Percentiles rank a stretch among this genome's conserved stretches.
phyloP scores from a whole-genome alignment of 2,113 vertebrate species.

The Tor tambroides region DNA sequence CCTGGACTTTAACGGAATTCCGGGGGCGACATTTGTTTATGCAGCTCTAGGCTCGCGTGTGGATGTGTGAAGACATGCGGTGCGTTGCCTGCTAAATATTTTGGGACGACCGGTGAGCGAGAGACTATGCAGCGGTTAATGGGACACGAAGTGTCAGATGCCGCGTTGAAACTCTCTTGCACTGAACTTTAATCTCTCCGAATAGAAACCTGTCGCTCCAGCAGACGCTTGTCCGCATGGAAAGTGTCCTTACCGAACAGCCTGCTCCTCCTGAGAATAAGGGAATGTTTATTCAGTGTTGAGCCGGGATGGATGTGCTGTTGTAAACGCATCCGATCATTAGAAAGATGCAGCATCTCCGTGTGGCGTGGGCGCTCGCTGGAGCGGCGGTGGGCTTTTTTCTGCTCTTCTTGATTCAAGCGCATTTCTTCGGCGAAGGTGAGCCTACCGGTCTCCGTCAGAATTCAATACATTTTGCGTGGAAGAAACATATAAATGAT shows the following conservation, averaged over 20 bases:
- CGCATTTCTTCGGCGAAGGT: conserved; percentile 53
- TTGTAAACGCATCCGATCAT: conserved; percentile 24
- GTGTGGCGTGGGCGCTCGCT: conserved; percentile 53
- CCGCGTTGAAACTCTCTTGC: conserved; percentile 3
- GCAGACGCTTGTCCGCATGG: background rate
- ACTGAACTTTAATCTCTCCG: conserved; percentile 15
- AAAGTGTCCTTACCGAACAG: background rate
- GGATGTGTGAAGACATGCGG: conserved; percentile 1
- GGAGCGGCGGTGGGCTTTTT: conserved; percentile 49
- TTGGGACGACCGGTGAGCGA: background rate
- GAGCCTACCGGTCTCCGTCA: background rate
- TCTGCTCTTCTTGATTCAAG: conserved; percentile 45
- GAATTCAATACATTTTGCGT: too few species aligned
- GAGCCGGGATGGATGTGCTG: conserved; percentile 37
- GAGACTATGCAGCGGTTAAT: conserved; percentile 14
- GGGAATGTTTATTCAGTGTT: conserved; percentile 4
- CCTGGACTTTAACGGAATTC: conserved; percentile 30
- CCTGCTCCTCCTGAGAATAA: background rate
- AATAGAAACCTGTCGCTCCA: conserved; percentile 30
- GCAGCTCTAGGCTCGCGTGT: background rate
- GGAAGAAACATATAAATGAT: too few species aligned
- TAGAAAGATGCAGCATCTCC: conserved; percentile 53
- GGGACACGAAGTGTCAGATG: background rate
- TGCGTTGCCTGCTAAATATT: background rate
- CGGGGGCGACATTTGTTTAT: background rate